phyloP scores from a whole-genome alignment of 1,140 invertebrate species.

The Macrotrachela quadricornifera region DNA sequence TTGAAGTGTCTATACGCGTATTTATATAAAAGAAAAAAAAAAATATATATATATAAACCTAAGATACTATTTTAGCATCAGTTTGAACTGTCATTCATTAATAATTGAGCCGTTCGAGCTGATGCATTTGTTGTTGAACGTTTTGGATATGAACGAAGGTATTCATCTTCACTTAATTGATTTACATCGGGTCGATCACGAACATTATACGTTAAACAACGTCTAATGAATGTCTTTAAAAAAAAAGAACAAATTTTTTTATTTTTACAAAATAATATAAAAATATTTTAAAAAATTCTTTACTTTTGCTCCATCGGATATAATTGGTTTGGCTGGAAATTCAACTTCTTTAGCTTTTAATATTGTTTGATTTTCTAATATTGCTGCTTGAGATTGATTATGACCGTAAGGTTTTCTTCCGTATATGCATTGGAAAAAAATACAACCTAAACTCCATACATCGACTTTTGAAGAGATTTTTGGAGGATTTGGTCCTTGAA shows the following conservation, averaged over 20 bases:
- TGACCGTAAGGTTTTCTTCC: constrained; percentile 40
- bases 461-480: constrained; percentile 99
- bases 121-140: too few species aligned
- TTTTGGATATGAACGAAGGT: constrained; percentile 39
- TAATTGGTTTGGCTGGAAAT: constrained; percentile 91
- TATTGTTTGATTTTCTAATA: constrained; percentile 97
- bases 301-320: constrained; percentile 79
- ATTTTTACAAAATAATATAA: background rate
- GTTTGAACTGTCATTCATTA: too few species aligned
- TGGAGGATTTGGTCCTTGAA: constrained; percentile 92
- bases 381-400: constrained; percentile 52
- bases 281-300: background rate
- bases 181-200: constrained; percentile 93
- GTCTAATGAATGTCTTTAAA: constrained; percentile 62
- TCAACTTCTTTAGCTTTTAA: constrained; percentile 95
- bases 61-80: too few species aligned
- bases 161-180: constrained; percentile 75
- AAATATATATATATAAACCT: too few species aligned
- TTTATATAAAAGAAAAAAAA: too few species aligned
- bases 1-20: too few species aligned
- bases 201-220: constrained; percentile 88
- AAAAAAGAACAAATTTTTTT: background rate
- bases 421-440: constrained; percentile 99
- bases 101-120: too few species aligned
- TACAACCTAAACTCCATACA: constrained; percentile 98